A percentile compares a stretch with the other conserved stretches of the same genome.
Conservation (phyloP, 2,797 vertebrate species). For the Neosalanx taihuensis region DNA sequence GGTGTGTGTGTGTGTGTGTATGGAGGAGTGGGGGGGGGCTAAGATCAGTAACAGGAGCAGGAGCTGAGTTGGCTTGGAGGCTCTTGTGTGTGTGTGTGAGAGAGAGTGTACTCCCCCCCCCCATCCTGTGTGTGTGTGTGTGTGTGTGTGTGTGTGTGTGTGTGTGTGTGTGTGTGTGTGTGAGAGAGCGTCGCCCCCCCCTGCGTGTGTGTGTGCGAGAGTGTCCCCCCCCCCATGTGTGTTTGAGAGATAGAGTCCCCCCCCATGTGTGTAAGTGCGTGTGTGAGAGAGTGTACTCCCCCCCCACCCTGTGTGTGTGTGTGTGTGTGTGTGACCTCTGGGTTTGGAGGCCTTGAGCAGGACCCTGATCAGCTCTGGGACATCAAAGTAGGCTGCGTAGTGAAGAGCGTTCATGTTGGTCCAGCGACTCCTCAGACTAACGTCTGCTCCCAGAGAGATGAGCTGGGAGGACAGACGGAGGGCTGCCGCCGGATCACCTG, state of each 20-base stretch:
- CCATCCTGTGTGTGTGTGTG: neutral
- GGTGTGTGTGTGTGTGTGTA: neutral
- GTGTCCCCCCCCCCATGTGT: too few species aligned
- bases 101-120: too few species aligned
- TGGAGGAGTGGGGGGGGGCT: neutral
- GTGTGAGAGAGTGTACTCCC: neutral
- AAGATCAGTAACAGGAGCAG: neutral
- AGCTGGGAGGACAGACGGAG: slow-evolving; percentile 84
- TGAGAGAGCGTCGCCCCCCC: neutral
- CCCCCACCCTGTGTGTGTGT: too few species aligned
- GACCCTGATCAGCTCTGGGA: slow-evolving; percentile 86
- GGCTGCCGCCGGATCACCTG: slow-evolving; percentile 85
- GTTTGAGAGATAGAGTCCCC: too few species aligned
- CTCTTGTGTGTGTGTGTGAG: neutral
- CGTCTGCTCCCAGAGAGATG: slow-evolving; percentile 82
- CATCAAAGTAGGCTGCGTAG: slow-evolving; percentile 90
- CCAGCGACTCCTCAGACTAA: slow-evolving; percentile 89
- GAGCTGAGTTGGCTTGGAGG: neutral
- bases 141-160: slow-evolving; percentile 11
- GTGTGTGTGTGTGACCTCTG: slow-evolving; percentile 67
- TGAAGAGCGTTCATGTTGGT: slow-evolving; percentile 94
- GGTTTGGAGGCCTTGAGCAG: slow-evolving; percentile 83
- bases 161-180: slow-evolving; percentile 10
- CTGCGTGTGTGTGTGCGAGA: neutral
- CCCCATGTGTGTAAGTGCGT: neutral